Evolutionary conservation across 2,888 invertebrate genomes (phyloP).

Genomic region (Tricholauxania praeusta): DNA sequence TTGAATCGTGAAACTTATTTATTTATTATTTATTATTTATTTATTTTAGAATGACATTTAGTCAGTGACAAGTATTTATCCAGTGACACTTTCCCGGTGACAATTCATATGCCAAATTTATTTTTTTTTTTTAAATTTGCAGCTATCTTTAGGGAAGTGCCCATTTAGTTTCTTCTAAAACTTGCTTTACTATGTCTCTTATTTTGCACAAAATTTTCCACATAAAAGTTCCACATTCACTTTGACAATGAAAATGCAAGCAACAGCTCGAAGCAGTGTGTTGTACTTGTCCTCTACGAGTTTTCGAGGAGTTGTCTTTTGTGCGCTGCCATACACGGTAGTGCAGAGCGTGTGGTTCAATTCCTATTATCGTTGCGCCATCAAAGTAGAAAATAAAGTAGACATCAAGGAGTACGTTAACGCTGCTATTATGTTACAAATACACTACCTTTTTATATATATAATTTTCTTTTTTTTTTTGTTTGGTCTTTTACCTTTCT

Average conservation of each 20-base stretch:
- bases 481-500: neutral
- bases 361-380: conserved; percentile 33
- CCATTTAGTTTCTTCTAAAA: no score
- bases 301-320: neutral
- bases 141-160: no score
- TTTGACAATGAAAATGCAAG: conserved; percentile 22
- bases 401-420: conserved; percentile 33
- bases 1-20: no score
- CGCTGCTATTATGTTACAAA: conserved; percentile 28
- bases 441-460: conserved; percentile 21
- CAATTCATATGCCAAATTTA: no score
- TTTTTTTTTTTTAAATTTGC: no score
- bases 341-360: conserved; percentile 17
- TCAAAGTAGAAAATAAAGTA: conserved; percentile 37
- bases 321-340: conserved; percentile 7
- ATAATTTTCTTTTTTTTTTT: neutral
- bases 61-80: no score
- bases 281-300: neutral
- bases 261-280: conserved; percentile 14
- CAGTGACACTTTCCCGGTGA: no score
- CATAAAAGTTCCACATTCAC: neutral
- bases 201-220: no score
- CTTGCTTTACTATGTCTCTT: no score
- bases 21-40: no score
- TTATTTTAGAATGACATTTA: no score